These are phyloP conservation scores for Brachyrhaphis roseni DNA, from an alignment of 2,797 vertebrate species.

Conservation along the genomic window DNA sequence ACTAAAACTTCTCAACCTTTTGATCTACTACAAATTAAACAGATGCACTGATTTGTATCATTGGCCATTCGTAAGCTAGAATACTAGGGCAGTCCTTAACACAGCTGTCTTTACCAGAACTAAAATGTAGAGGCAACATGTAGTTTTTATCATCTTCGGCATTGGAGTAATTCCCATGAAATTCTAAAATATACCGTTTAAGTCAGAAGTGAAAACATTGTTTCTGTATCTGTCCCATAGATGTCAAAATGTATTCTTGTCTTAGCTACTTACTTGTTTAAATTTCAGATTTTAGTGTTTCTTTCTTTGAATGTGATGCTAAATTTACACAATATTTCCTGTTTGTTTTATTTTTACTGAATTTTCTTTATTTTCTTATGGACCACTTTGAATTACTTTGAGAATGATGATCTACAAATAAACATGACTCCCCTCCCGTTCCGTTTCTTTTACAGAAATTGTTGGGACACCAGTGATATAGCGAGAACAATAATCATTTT, in stretches of 20 bases:
- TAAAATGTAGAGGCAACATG: not conserved
- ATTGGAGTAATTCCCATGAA: not conserved
- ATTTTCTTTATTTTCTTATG: not conserved
- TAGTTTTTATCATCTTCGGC: not conserved
- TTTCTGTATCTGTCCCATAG: not conserved
- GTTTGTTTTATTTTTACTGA: not conserved
- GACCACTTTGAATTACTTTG: not conserved
- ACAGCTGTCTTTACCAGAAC: too few species aligned
- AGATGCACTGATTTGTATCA: too few species aligned
- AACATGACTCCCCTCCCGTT: not conserved
- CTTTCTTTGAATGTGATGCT: not conserved
- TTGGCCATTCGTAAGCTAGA: too few species aligned
- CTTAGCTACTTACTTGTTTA: not conserved
- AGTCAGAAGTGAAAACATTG: too few species aligned
- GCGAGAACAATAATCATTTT: not conserved
- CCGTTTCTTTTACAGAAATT: not conserved
- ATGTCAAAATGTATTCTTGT: not conserved
- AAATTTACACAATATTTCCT: not conserved
- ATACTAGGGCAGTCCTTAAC: too few species aligned
- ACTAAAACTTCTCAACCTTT: too few species aligned
- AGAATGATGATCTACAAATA: not conserved
- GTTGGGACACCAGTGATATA: not conserved
- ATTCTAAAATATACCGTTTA: not conserved
- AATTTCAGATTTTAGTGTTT: not conserved
- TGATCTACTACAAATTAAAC: too few species aligned